A percentile compares a stretch with the other conserved stretches of the same genome.
Conservation (phyloP, 2,113 vertebrate species). For the Mus spicilegus region DNA sequence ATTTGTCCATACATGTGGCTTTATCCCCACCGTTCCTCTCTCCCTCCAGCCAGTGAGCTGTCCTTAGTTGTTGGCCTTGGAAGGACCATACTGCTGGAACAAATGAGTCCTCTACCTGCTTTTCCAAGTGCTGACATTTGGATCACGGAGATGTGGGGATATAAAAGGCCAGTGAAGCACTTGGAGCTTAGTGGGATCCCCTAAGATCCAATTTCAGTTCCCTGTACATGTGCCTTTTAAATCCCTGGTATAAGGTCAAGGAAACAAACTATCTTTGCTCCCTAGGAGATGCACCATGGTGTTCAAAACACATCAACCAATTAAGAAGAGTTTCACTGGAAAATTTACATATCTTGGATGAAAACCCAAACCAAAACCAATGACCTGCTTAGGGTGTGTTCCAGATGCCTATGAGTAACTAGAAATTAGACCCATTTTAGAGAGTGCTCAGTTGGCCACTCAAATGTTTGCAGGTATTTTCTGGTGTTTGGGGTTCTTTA, state of each 20-base stretch:
- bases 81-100: accelerated
- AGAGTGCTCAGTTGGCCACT: constrained; percentile 47
- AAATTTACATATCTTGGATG: constrained; percentile 53
- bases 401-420: constrained; percentile 20
- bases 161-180: neutral
- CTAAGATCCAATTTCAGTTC: neutral
- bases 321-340: neutral
- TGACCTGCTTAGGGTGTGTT: neutral
- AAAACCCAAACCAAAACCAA: neutral
- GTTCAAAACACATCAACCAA: neutral
- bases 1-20: neutral
- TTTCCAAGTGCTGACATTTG: too few species aligned
- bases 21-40: too few species aligned
- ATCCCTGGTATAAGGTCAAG: neutral
- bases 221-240: neutral
- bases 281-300: neutral
- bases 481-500: constrained; percentile 65
- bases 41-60: neutral
- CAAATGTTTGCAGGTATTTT: constrained; percentile 67
- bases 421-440: constrained; percentile 62
- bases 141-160: neutral
- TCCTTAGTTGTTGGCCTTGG: neutral
- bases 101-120: accelerated
- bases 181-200: neutral
- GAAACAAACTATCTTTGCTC: neutral